A percentile compares a stretch with the other conserved stretches of the same genome.
Evolutionary conservation across 2,888 invertebrate species (phyloP).

Genomic region (Athalia cordata): DNA sequence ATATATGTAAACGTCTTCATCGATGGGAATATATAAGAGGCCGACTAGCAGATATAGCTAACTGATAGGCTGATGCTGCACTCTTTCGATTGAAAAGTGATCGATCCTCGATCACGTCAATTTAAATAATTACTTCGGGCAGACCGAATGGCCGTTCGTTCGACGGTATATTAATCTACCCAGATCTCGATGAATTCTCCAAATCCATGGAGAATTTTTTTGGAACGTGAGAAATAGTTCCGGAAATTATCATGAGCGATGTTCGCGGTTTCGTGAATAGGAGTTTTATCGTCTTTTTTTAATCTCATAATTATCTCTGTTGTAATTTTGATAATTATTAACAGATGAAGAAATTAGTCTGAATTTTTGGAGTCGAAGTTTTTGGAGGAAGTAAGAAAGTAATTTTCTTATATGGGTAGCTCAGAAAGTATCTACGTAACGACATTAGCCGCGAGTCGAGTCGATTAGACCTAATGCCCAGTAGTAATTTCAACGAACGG

Average conservation of each 20-base stretch:
- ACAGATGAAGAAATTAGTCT: no score
- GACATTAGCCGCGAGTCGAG: constrained; percentile 26
- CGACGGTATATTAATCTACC: neutral
- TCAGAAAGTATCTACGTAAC: constrained; percentile 25
- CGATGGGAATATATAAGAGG: constrained; percentile 18
- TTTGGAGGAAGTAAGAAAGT: neutral
- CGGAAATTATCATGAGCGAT: neutral
- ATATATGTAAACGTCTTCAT: constrained; percentile 41
- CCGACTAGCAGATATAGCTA: neutral
- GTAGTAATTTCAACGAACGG: constrained; percentile 33
- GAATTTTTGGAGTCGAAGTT: no score
- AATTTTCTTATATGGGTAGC: constrained; percentile 17
- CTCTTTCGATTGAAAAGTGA: constrained; percentile 21
- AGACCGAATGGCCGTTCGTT: neutral
- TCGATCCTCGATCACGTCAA: constrained; percentile 29
- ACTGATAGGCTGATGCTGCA: neutral
- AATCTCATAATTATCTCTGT: neutral
- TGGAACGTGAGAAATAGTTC: neutral
- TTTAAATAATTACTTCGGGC: constrained; percentile 39
- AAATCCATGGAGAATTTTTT: neutral
- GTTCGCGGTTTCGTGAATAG: no score
- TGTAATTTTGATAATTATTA: neutral
- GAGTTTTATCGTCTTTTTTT: neutral
- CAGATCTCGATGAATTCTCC: neutral
- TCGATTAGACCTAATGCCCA: constrained; percentile 43